phyloP scores from a whole-genome alignment of 2,797 vertebrate genomes.

The Mormyrus proboscirostris region DNA sequence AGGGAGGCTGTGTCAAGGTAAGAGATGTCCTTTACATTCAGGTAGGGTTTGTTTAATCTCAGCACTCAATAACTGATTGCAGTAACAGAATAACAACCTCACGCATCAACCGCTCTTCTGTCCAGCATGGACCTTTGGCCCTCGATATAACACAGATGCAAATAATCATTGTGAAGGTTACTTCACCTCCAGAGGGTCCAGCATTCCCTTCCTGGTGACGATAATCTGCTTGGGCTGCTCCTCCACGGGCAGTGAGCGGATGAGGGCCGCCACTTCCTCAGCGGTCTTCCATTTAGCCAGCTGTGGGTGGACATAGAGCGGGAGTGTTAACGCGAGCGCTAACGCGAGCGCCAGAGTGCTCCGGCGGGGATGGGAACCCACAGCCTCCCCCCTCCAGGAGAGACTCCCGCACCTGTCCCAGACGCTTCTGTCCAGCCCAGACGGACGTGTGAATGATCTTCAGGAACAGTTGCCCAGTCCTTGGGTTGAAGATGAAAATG shows the following conservation, averaged over 20 bases:
- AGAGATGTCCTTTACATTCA: background rate
- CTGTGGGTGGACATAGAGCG: slow-evolving; percentile 49
- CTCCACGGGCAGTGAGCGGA: slow-evolving; percentile 95
- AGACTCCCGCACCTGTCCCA: slow-evolving; percentile 76
- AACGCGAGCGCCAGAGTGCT: background rate
- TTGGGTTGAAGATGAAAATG: slow-evolving; percentile 99
- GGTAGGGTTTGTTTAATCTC: background rate
- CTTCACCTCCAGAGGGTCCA: slow-evolving; percentile 99
- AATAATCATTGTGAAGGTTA: slow-evolving; percentile 36
- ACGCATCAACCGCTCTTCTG: background rate
- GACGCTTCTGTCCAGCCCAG: slow-evolving; percentile 98
- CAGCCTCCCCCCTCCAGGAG: background rate
- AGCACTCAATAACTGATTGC: background rate
- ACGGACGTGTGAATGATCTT: slow-evolving; percentile 99
- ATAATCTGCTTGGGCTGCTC: slow-evolving; percentile 99
- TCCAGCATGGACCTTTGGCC: background rate
- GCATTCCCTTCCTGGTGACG: slow-evolving; percentile 96
- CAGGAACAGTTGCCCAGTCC: slow-evolving; percentile 96
- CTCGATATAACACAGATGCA: background rate
- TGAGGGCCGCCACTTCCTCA: slow-evolving; percentile 96
- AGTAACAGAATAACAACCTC: background rate
- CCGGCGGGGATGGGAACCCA: background rate
- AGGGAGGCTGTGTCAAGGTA: background rate
- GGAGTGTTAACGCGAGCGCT: background rate
- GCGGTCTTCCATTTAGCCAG: slow-evolving; percentile 99